Evolutionary conservation across 2,797 vertebrate genomes (phyloP).

Genomic region (Trematomus bernacchii): DNA sequence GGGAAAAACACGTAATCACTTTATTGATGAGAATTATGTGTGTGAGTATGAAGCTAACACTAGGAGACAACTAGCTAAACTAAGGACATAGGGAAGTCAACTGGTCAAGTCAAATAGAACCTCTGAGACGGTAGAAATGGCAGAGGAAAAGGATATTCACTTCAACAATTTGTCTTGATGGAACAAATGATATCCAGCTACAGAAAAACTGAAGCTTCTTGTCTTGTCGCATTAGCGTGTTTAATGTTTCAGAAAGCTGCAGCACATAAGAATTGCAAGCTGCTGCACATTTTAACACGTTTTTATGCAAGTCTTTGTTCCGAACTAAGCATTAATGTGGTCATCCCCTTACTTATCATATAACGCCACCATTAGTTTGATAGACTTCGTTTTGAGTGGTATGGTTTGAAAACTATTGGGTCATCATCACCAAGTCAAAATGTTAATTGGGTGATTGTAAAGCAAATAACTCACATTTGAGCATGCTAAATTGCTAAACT

Average conservation of each 20-base stretch:
- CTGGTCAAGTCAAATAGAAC: no score
- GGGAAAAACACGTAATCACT: not conserved
- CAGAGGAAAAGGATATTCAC: no score
- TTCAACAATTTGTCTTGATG: not conserved
- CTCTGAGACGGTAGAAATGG: no score
- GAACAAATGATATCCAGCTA: not conserved
- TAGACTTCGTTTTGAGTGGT: not conserved
- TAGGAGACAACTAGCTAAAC: not conserved
- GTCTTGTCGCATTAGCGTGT: not conserved
- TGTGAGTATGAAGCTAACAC: not conserved
- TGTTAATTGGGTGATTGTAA: not conserved
- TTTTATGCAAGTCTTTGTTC: not conserved
- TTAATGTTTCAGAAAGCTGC: not conserved
- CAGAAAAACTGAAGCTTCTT: not conserved
- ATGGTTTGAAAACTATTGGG: not conserved
- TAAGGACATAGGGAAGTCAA: not conserved
- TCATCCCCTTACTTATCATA: not conserved
- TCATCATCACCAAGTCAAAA: constrained; percentile 1
- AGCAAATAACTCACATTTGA: not conserved
- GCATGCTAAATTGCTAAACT: not conserved
- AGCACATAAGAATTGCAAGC: not conserved
- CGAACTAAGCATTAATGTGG: not conserved
- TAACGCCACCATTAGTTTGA: not conserved
- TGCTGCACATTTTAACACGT: not conserved
- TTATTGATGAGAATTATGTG: not conserved